Base-by-base conservation (phyloP, 2,113 vertebrate species). In the Chrysochloris asiatica region DNA sequence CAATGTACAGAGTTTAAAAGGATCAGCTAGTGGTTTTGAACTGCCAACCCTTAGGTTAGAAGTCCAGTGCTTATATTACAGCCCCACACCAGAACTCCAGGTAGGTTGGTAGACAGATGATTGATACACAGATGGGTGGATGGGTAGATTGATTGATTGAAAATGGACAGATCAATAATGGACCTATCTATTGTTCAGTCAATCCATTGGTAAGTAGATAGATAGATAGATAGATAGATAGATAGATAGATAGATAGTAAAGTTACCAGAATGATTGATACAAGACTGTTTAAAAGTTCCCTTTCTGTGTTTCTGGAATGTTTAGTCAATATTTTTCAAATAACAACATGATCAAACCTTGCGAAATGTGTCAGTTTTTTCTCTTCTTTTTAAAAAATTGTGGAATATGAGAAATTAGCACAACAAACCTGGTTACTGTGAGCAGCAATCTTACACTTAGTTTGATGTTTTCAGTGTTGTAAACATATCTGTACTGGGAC, bases 391-490 rank as follows among this genome's bases (percentile, higher is more conserved):
- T 50, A 26, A 28, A 50, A 50, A 28, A 61, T 2, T 12, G 78
- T 3, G 14, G 72, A 8, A 6, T 30, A 85, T 14, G 69, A 48
- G 78, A 28, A 1, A 8, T 13, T 1, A 63, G 59, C 50, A 77
- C 75, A 5, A 0, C 3, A n/a, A 1, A 65, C 33, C 89, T 50
- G 89, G 65, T 73, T 80, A 71, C 61, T 2, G 0, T 1, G 3
- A 50, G 56, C 10, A 0, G 43, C 28, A 5, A 24, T 28, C 80
- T 12, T 1, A 26, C 41, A 2, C 63, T 93, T 88, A 86, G 83
- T 83, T 83, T 76, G 84, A 13, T 0, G 81, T 93, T 80, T 89
- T 48, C 71, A 48, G 30, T 82, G 81, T 91, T 93, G 96, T 95
- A 92, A 94, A 54, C 92, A 78, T 45, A 88, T 92, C 71, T 65